A percentile compares a stretch with the other conserved stretches of the same genome.
Conservation (phyloP, 1,140 invertebrate species). For the Bombyx mori region DNA sequence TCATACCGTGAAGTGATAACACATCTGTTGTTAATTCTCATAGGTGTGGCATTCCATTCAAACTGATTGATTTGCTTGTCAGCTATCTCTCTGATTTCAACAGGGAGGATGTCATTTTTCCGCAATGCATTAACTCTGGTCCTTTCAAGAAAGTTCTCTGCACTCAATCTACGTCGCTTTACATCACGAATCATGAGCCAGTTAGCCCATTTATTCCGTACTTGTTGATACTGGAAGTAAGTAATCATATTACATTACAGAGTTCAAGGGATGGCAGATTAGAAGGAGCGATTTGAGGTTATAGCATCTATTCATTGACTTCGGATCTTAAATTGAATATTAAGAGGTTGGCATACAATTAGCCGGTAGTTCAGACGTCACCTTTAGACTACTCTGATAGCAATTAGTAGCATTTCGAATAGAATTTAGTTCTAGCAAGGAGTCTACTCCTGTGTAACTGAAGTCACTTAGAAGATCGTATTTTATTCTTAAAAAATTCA, state of each 20-base stretch:
- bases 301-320: too few species aligned
- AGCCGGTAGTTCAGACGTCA: too few species aligned
- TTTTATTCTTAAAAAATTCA: too few species aligned
- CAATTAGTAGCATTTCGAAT: too few species aligned
- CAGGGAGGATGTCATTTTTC: constrained; percentile 86
- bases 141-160: constrained; percentile 80
- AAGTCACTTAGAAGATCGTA: too few species aligned
- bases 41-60: constrained; percentile 79
- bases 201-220: constrained; percentile 81
- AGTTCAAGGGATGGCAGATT: not conserved
- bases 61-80: constrained; percentile 81
- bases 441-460: too few species aligned
- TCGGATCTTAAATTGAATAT: too few species aligned
- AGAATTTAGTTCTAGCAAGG: too few species aligned
- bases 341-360: too few species aligned
- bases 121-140: constrained; percentile 82
- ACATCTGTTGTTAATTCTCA: constrained; percentile 80
- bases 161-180: constrained; percentile 80
- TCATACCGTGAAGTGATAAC: constrained; percentile 76
- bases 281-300: not conserved
- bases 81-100: constrained; percentile 82
- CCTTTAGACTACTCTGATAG: too few species aligned
- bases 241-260: constrained; percentile 1
- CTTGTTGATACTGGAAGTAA: constrained; percentile 72
- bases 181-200: constrained; percentile 87